phyloP scores from a whole-genome alignment of 1,140 invertebrate genomes.

The Drosophila bocki region DNA sequence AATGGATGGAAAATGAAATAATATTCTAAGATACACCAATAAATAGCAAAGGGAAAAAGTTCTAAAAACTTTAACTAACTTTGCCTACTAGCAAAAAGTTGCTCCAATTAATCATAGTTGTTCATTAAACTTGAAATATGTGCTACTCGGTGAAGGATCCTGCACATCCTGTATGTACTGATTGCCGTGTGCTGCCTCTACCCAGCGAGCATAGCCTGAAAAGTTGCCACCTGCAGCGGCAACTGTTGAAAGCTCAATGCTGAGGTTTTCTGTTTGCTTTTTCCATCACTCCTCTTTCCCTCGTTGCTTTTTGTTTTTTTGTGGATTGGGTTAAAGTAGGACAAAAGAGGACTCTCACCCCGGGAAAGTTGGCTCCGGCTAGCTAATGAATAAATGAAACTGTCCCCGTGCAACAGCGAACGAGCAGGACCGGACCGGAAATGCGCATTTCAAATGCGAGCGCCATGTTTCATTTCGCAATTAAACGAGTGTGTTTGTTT shows the following conservation, averaged over 20 bases:
- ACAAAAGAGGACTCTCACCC: slow-evolving; percentile 33
- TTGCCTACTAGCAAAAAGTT: neutral
- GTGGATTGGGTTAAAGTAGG: slow-evolving; percentile 36
- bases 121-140: neutral
- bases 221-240: slow-evolving; percentile 45
- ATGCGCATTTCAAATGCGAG: slow-evolving; percentile 57
- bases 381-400: slow-evolving; percentile 21
- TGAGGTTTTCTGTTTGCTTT: slow-evolving; percentile 24
- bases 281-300: neutral
- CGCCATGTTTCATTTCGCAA: slow-evolving; percentile 72
- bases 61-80: neutral
- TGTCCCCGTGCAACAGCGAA: slow-evolving; percentile 8
- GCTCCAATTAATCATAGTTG: neutral
- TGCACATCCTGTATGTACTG: neutral
- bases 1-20: neutral
- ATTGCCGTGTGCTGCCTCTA: slow-evolving; percentile 2
- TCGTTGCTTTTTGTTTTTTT: neutral
- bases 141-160: neutral
- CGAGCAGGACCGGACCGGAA: slow-evolving; percentile 41
- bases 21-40: neutral
- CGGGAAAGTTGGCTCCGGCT: slow-evolving; percentile 4
- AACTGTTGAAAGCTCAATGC: slow-evolving; percentile 59
- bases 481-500: slow-evolving; percentile 35
- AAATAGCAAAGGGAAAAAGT: neutral
- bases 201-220: slow-evolving; percentile 12